Conservation (phyloP, 2,797 vertebrate genomes). For the Pangasius mekongensis region DNA sequence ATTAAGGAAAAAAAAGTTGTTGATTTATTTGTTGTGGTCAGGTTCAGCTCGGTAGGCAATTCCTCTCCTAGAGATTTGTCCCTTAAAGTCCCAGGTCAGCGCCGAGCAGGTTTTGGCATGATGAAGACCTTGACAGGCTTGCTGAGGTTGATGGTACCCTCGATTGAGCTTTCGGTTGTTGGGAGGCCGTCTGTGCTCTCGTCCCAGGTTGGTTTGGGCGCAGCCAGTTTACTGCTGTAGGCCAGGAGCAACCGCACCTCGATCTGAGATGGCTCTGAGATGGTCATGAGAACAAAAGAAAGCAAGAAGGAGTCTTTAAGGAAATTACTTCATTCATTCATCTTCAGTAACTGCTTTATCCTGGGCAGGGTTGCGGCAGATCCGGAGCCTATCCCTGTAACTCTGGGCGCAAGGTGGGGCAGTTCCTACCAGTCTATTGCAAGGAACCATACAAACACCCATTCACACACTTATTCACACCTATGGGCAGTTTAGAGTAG, state of each 20-base stretch:
- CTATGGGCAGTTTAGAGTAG: background rate
- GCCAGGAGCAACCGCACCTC: constrained; percentile 91
- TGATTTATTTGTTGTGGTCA: background rate
- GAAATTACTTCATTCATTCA: background rate
- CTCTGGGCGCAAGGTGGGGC: background rate
- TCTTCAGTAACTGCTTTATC: background rate
- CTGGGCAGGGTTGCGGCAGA: background rate
- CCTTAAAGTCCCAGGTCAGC: constrained; percentile 63
- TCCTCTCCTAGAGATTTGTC: background rate
- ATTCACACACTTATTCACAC: too few species aligned
- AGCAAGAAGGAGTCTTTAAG: background rate
- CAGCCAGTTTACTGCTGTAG: constrained; percentile 78
- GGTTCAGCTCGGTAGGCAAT: background rate
- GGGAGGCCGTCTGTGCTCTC: constrained; percentile 80
- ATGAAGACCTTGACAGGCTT: constrained; percentile 93
- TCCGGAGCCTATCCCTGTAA: background rate
- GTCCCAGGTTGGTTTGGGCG: constrained; percentile 75
- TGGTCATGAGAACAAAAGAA: background rate
- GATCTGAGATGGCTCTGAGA: constrained; percentile 90
- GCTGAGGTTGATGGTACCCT: constrained; percentile 94
- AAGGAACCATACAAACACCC: background rate
- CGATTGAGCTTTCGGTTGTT: constrained; percentile 77
- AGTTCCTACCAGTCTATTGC: background rate
- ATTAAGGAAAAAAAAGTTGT: background rate
- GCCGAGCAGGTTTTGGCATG: constrained; percentile 93